These are phyloP conservation scores for Myrmophylax atrothorax DNA, from an alignment of 2,113 vertebrate genomes.

Conservation along the genomic window DNA sequence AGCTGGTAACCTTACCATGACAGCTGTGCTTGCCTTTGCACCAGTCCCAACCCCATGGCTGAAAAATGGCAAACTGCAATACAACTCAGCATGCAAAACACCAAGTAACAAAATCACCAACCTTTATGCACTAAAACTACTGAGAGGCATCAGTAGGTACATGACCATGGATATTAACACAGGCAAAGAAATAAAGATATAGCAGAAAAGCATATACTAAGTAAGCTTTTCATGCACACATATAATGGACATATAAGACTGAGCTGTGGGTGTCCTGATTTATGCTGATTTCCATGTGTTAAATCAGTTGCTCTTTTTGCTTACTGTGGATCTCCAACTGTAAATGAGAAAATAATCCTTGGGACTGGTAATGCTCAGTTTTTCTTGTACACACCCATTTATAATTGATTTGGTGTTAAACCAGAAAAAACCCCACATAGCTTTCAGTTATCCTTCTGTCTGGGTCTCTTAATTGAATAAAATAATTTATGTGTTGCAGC, in stretches of 20 bases:
- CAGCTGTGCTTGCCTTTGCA: background rate
- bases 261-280: background rate
- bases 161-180: background rate
- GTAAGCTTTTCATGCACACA: background rate
- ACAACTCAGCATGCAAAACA: background rate
- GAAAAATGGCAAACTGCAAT: background rate
- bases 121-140: background rate
- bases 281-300: background rate
- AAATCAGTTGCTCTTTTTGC: background rate
- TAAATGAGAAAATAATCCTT: background rate
- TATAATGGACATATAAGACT: background rate
- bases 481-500: background rate
- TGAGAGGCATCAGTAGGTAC: background rate
- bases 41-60: background rate
- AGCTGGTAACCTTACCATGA: background rate
- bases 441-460: background rate
- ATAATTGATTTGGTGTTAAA: background rate
- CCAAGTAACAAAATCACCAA: background rate
- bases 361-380: background rate
- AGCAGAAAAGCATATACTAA: background rate
- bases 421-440: background rate
- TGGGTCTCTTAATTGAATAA: background rate
- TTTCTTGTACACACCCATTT: background rate
- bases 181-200: background rate
- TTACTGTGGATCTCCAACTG: background rate